Evolutionary conservation across 35 echinoderm and acorn worm genomes (phyloP), one percentile per base, ranked within the genome.

Genomic region (Apostichopus californicus): DNA sequence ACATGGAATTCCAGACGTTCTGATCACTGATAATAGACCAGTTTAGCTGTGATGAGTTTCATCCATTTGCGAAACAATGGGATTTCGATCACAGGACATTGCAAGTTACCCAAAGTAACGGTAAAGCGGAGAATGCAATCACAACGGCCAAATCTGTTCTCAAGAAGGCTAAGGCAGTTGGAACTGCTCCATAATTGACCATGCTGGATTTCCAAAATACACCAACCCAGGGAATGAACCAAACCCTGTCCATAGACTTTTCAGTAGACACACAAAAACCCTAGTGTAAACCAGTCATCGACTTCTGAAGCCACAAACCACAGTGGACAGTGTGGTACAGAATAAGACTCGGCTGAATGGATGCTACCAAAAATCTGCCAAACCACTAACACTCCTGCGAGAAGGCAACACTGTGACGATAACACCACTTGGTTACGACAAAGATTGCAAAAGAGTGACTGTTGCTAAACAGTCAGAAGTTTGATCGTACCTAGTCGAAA

Each of bases 11-110:
- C 92, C 94, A 58, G 92, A 90, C 14, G 46, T 22, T 2, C 25
- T 93, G 5, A 22, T 53, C 20, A n/a, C 78, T 13, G 94, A 95
- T 79, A 95, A 93, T 79, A 91, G 94, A 54, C 91, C 91, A 83
- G 23, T 91, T 77, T 26, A 93, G 77, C 66, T 95, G 87, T 12
- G 34, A 93, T 8, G 92, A 95, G 14, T 95, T 95, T 60, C 64
- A 57, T 53, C n/a, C 71, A 9, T 95, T 95, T 18, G 25, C 57
- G 0, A 63, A 91, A n/a, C 56, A 90, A 9, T 95, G 92, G 23
- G 92, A 91, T 3, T 77, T 93, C 56, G 56, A 81, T 10, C 92
- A 96, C 25, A 90, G 1, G 14, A 94, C 93, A 46, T 82, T 14
- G 92, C 92, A 1, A 5, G 78, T 12, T 92, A 91, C 54, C 10